Evolutionary conservation across 2,797 vertebrate genomes (phyloP), one percentile per base, ranked within the genome.

Genomic region (Avahi laniger): DNA sequence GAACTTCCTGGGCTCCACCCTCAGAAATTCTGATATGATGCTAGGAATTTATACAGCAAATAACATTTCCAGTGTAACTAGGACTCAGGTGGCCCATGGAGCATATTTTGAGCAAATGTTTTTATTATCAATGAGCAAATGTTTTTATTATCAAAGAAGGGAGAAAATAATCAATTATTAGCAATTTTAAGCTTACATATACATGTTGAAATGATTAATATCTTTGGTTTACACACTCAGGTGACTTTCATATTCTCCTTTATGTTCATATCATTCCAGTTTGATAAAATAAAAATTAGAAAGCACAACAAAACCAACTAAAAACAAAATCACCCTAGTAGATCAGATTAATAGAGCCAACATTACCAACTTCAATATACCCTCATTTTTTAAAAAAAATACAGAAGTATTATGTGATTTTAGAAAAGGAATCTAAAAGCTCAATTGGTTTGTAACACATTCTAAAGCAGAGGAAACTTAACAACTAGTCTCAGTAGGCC

Each of bases 201-300:
- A 24, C 3, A 11, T 80, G 33, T 57, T 80, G 59, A 88, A 79
- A 73, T 52, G 54, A 4, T 59, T 65, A 35, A 65, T 65, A 65
- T 43, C 35, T 54, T 13, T 72, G 41, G 69, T 52, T 82, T 63
- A 26, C 11, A 84, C 1, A 73, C 18, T 0, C 0, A 52, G 38
- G 26, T 87, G 38, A 79, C 33, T 95, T 87, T 59, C 10, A 57
- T 2, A 54, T 8, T 5, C 8, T 82, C 26, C 43, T 50, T 69
- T 38, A 38, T 50, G 6, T 48, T 6, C 1, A 61, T 0, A 38
- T 57, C 26, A n/a, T 1, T 85, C 20, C 12, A 54, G 0, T 24
- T 35, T 41, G 2, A 61, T 43, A 35, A 57, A 84, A 69, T 5
- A 11, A 83, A 65, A 70, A 33, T 61, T n/a, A 22, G 38, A 83